These are phyloP conservation scores for Drosophila repleta DNA, from an alignment of 1,140 invertebrate genomes.

Conservation along the genomic window DNA sequence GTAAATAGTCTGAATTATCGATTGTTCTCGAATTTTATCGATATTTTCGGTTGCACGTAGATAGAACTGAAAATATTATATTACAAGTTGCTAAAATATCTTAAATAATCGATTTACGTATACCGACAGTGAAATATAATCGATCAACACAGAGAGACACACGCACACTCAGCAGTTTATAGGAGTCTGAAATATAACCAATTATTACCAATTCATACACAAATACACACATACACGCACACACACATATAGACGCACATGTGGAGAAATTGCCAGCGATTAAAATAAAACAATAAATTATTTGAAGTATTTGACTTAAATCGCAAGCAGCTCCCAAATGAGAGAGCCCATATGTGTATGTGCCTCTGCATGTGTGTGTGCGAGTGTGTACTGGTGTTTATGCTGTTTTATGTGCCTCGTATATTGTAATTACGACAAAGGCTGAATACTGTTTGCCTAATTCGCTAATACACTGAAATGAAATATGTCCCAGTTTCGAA, in stretches of 20 bases:
- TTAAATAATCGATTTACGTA: no score
- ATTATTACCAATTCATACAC: slow-evolving; percentile 33
- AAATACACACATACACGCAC: neutral
- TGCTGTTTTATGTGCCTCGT: slow-evolving; percentile 12
- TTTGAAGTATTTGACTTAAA: slow-evolving; percentile 7
- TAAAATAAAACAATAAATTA: slow-evolving; percentile 37
- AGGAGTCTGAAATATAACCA: slow-evolving; percentile 45
- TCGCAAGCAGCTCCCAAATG: slow-evolving; percentile 15
- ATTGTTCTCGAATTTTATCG: no score
- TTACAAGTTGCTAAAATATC: no score
- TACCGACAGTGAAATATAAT: no score
- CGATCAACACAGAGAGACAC: neutral
- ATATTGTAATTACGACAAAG: slow-evolving; percentile 24
- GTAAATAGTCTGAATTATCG: no score
- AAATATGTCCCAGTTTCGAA: slow-evolving; percentile 36
- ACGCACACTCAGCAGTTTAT: slow-evolving; percentile 38
- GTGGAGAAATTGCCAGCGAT: slow-evolving; percentile 19
- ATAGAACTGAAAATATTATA: no score
- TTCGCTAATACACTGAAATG: slow-evolving; percentile 66
- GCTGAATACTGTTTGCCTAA: slow-evolving; percentile 71
- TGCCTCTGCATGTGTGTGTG: slow-evolving; percentile 3
- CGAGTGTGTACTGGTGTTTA: slow-evolving; percentile 1
- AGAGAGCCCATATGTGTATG: slow-evolving; percentile 7
- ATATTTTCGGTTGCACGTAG: no score
- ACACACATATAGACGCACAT: neutral